Evolutionary conservation across 2,888 invertebrate species (phyloP).

Genomic region (Druceiella hillmani): DNA sequence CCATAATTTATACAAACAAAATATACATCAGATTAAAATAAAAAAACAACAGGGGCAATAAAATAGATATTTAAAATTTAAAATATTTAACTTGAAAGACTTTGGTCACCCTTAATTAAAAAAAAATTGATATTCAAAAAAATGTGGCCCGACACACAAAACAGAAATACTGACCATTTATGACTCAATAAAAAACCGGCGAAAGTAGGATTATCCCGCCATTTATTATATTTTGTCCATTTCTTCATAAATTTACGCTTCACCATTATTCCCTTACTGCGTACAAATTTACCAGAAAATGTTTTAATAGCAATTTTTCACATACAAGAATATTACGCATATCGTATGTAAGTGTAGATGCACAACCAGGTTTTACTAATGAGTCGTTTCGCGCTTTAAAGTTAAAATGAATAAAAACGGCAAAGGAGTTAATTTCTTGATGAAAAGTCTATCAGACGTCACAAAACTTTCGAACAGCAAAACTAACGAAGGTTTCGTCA

Average conservation of each 20-base stretch:
- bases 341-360: conserved; percentile 24
- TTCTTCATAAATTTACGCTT: conserved; percentile 22
- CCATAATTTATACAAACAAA: background rate
- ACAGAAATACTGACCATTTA: background rate
- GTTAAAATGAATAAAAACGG: conserved; percentile 6
- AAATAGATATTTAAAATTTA: too few species aligned
- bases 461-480: conserved; percentile 19
- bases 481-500: conserved; percentile 15
- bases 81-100: too few species aligned
- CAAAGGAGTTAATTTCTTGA: conserved; percentile 18
- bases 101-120: too few species aligned
- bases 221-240: too few species aligned
- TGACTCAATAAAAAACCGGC: too few species aligned
- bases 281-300: conserved; percentile 22
- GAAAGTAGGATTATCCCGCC: too few species aligned
- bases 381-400: conserved; percentile 18
- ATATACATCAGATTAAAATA: too few species aligned
- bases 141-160: too few species aligned
- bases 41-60: too few species aligned
- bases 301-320: conserved; percentile 21
- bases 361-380: conserved; percentile 23
- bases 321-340: conserved; percentile 22
- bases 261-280: conserved; percentile 25
- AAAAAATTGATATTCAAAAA: too few species aligned
- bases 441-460: conserved; percentile 23